Evolutionary conservation across 2,888 invertebrate genomes (phyloP).

Genomic region (Ennomos fuscantarius): DNA sequence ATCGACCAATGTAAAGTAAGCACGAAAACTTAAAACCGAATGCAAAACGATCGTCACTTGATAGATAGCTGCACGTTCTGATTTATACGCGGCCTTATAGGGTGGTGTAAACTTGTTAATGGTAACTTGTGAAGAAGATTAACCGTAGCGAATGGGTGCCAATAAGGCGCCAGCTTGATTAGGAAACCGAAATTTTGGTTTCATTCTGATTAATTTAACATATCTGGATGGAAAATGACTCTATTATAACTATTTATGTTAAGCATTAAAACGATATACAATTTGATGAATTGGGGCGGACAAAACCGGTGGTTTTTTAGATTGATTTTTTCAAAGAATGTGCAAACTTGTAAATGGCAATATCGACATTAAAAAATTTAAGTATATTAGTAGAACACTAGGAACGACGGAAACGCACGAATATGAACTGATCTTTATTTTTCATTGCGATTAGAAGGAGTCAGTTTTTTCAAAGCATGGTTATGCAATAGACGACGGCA

Average conservation of each 20-base stretch:
- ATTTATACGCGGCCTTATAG: conserved; percentile 69
- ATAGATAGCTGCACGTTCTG: conserved; percentile 73
- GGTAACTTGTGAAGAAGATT: conserved; percentile 34
- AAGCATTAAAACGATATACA: too few species aligned
- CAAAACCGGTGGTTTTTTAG: too few species aligned
- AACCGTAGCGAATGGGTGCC: conserved; percentile 25
- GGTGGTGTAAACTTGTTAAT: conserved; percentile 57
- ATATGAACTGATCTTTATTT: too few species aligned
- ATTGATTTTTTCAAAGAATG: too few species aligned
- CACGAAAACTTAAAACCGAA: conserved; percentile 38
- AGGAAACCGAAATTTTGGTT: conserved; percentile 11
- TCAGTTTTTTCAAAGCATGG: too few species aligned
- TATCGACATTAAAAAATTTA: too few species aligned
- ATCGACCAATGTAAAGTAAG: conserved; percentile 4
- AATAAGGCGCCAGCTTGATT: conserved; percentile 27
- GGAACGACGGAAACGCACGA: not conserved
- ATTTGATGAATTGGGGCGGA: too few species aligned
- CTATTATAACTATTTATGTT: not conserved
- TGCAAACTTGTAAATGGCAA: too few species aligned
- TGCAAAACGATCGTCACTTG: conserved; percentile 76
- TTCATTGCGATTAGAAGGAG: too few species aligned
- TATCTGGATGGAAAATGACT: conserved; percentile 1
- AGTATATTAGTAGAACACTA: too few species aligned
- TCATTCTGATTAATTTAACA: conserved; percentile 12
- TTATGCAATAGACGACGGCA: too few species aligned